Evolutionary conservation across 2,113 vertebrate species (phyloP), one percentile per base, ranked within the genome.

Genomic region (Phoenicopterus ruber): DNA sequence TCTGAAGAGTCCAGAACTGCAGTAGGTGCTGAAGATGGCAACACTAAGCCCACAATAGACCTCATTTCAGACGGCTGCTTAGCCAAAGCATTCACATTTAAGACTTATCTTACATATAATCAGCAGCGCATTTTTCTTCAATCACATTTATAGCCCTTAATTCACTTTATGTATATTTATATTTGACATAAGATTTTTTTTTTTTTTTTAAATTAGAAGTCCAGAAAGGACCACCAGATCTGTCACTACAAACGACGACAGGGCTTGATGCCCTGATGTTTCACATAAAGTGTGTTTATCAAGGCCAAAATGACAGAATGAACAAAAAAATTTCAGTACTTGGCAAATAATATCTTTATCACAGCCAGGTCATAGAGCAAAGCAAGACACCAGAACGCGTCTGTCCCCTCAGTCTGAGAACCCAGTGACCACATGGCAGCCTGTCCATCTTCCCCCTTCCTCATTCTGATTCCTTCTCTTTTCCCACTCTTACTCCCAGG

Each of bases 11-110:
- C 34, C 18, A 79, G 32, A 80, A 58, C 7, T 8, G 3, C 4
- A 16, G 6, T 11, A 32, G 0, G 0, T 13, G 10, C 13, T 88
- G 17, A 69, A 65, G 38, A 38, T 3, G 1, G 34, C 38, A 71
- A 65, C 2, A 2, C 21, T 32, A 47, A 84, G 50, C 3, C 8
- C 24, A 49, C 9, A 42, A 17, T 0, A 54, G 15, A 46, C 6
- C 22, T 32, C 3, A 50, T 32, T 54, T 83, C 49, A 88, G 78
- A 63, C 38, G 5, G 5, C 12, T 47, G 70, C 13, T 14, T 6
- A 70, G 26, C 5, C 16, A 36, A 69, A 86, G 28, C 6, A 74
- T n/a, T 24, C 55, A 42, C 8, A 0, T 66, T 28, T n/a, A 36
- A 66, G 17, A 36, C 22, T 50, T 17, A 28, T 50, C 22, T 73